These are phyloP conservation scores for Delichon dasypus DNA, from an alignment of 2,797 vertebrate species.

Conservation along the genomic window DNA sequence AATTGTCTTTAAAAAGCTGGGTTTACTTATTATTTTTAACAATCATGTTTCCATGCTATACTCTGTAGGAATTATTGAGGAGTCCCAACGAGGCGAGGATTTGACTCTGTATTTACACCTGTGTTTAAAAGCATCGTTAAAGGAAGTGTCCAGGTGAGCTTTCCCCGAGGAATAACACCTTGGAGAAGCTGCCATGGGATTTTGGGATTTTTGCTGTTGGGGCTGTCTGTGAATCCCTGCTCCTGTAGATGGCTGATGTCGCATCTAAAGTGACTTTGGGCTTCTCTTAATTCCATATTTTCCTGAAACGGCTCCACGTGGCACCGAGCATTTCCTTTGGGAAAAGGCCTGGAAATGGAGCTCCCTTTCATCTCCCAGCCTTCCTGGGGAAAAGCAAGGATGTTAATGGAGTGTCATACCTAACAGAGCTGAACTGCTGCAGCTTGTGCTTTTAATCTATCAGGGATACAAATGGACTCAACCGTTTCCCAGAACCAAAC, in stretches of 20 bases:
- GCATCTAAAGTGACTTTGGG: background rate
- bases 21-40: background rate
- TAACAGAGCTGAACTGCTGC: background rate
- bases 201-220: background rate
- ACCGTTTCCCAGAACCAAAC: background rate
- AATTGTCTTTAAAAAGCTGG: background rate
- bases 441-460: background rate
- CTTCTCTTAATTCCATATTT: background rate
- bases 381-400: background rate
- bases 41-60: background rate
- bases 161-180: background rate
- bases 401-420: background rate
- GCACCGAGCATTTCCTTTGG: background rate
- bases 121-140: background rate
- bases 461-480: background rate
- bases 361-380: conserved; percentile 17
- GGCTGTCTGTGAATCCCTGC: background rate
- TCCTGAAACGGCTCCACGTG: background rate
- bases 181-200: background rate
- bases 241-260: background rate
- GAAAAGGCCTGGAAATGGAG: conserved; percentile 2
- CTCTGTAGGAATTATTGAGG: background rate
- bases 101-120: background rate
- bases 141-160: background rate
- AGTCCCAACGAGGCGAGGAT: background rate